Conservation (phyloP, 2,113 vertebrate genomes). For the Porphyrio hochstetteri region DNA sequence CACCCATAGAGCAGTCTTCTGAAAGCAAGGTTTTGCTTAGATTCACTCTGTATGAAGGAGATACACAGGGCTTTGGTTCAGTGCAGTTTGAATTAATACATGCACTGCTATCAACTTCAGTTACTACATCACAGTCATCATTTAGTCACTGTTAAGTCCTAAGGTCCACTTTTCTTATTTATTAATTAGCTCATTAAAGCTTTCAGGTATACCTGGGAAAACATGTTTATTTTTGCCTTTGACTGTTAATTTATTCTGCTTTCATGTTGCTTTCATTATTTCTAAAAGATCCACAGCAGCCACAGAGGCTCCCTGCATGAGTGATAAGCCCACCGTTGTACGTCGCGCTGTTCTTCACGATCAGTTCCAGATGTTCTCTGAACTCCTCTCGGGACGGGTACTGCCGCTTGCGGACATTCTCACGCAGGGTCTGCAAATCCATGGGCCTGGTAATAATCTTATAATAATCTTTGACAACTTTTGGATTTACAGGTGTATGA, state of each 20-base stretch:
- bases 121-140: background rate
- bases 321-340: slow-evolving; percentile 86
- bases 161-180: background rate
- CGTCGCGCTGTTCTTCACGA: slow-evolving; percentile 94
- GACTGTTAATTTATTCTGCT: background rate
- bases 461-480: slow-evolving; percentile 97
- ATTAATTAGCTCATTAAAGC: background rate
- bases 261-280: background rate
- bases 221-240: background rate
- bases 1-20: background rate
- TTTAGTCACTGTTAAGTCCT: background rate
- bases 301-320: background rate
- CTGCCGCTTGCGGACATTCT: slow-evolving; percentile 93
- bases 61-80: background rate
- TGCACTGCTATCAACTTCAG: background rate
- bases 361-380: slow-evolving; percentile 91
- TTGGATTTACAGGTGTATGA: slow-evolving; percentile 95
- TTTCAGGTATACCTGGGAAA: background rate
- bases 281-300: background rate
- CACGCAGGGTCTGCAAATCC: slow-evolving; percentile 95
- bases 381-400: slow-evolving; percentile 97
- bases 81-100: background rate
- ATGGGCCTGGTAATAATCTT: slow-evolving; percentile 97
- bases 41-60: background rate
- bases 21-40: background rate